Conservation (phyloP, 30 jellyfish, hydroid and myxozoan species). For the Sanderia malayensis region DNA sequence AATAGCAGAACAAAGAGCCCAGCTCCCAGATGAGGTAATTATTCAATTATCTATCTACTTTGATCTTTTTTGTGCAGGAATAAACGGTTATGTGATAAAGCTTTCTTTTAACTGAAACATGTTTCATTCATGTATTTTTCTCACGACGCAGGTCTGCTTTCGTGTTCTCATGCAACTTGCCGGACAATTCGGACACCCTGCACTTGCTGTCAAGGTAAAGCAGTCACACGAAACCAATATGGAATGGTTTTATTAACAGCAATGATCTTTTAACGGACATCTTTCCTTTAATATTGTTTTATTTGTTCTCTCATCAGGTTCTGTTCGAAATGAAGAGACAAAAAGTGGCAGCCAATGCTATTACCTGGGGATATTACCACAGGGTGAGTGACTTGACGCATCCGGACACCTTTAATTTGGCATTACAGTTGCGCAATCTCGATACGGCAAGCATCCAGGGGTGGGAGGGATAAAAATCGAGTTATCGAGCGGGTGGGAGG, state of each 20-base stretch:
- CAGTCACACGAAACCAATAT: too few species aligned
- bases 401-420: neutral
- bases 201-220: conserved; percentile 95
- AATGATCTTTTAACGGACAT: too few species aligned
- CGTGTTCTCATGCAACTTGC: conserved; percentile 96
- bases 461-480: too few species aligned
- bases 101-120: neutral
- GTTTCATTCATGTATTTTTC: too few species aligned
- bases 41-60: neutral
- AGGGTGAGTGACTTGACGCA: conserved; percentile 72
- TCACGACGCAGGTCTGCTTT: conserved; percentile 89
- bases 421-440: too few species aligned
- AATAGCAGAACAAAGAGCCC: conserved; percentile 84
- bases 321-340: conserved; percentile 88
- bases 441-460: too few species aligned
- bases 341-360: conserved; percentile 88
- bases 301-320: conserved; percentile 48
- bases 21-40: conserved; percentile 95
- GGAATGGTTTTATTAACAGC: too few species aligned
- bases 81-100: neutral
- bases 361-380: conserved; percentile 97
- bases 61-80: neutral
- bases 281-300: neutral
- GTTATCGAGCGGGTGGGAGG: too few species aligned
- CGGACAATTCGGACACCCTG: conserved; percentile 98